Percentiles rank a stretch among this genome's conserved stretches.
Evolutionary conservation across 2,888 invertebrate species (phyloP).

Genomic region (Aspidapion aeneum): DNA sequence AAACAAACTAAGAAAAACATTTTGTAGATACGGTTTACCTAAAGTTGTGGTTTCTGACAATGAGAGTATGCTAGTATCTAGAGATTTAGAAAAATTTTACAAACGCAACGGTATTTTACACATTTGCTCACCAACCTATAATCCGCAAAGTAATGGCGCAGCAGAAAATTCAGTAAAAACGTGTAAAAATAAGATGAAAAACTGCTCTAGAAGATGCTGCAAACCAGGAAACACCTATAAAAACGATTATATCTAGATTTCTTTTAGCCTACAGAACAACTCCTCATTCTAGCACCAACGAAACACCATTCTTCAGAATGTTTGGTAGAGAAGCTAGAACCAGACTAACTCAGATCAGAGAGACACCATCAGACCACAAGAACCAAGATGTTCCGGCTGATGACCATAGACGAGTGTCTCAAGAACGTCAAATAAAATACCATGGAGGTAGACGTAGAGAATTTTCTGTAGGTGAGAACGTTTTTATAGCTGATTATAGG

Average conservation of each 20-base stretch:
- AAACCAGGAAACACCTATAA: neutral
- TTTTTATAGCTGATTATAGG: too few relatives aligned
- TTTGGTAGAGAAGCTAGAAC: neutral
- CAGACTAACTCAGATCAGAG: too few relatives aligned
- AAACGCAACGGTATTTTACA: neutral
- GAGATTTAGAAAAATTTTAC: slow-evolving; percentile 2
- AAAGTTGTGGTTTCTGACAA: too few relatives aligned
- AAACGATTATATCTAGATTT: slow-evolving; percentile 12
- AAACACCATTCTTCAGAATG: neutral
- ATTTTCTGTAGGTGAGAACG: too few relatives aligned
- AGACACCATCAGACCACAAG: too few relatives aligned
- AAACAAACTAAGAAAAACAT: neutral
- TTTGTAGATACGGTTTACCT: neutral
- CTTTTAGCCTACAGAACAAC: slow-evolving; percentile 18
- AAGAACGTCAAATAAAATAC: too few relatives aligned
- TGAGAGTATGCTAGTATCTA: neutral
- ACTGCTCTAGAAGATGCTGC: slow-evolving; percentile 8
- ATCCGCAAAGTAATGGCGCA: neutral
- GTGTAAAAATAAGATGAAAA: slow-evolving; percentile 1
- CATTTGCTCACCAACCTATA: neutral
- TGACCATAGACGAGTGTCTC: too few relatives aligned
- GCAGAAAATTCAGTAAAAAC: slow-evolving; percentile 5
- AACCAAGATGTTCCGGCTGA: too few relatives aligned
- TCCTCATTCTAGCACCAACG: slow-evolving; percentile 14
- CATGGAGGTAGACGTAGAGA: too few relatives aligned